Base-by-base conservation (phyloP, 2,113 vertebrate species). In the Menura novaehollandiae region DNA sequence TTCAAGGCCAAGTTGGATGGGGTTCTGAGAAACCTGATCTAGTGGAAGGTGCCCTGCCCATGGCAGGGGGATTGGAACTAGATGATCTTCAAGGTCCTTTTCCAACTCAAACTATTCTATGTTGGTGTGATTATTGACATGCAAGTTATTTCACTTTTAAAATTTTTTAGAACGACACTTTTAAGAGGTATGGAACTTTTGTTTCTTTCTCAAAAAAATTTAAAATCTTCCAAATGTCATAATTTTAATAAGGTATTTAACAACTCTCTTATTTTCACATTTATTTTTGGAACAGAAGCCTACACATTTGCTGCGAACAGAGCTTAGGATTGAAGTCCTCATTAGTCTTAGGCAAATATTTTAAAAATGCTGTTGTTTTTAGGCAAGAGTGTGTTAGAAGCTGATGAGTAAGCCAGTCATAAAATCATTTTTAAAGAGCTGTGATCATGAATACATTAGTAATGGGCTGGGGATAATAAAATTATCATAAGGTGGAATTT, bases 371-470 rank as follows among this genome's bases (percentile, higher is more conserved):
- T 90, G 53, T 75, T 82, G 66, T 23, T 93, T 93, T 85, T 73
- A 79, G 53, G 41, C 53, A 85, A 74, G 37, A 86, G 9, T 51
- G 9, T 83, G 46, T 47, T 67, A 86, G 72, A 89, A 91, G 51
- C 27, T 77, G 68, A 74, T 91, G 83, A 84, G 35, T 93, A 93
- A 92, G 41, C 17, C 49, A 73, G 82, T 43, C 67, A 88, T 83
- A 76, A 93, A 91, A 88, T 85, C 0, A 85, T 88, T 90, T 94
- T 85, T 96, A 75, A 88, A 91, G 63, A 88, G 28, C 6, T 90
- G 58, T 90, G 78, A 73, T 94, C 85, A 82, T 79, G 49, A 85
- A 95, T 91, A 82, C 9, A 82, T 94, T 91, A 96, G 21, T 73
- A 73, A 90, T 56, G 93, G 56, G 20, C 22, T 90, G 44, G 20